Base-by-base conservation (phyloP, 2,888 invertebrate genomes). In the Hirudinaria manillensis region DNA sequence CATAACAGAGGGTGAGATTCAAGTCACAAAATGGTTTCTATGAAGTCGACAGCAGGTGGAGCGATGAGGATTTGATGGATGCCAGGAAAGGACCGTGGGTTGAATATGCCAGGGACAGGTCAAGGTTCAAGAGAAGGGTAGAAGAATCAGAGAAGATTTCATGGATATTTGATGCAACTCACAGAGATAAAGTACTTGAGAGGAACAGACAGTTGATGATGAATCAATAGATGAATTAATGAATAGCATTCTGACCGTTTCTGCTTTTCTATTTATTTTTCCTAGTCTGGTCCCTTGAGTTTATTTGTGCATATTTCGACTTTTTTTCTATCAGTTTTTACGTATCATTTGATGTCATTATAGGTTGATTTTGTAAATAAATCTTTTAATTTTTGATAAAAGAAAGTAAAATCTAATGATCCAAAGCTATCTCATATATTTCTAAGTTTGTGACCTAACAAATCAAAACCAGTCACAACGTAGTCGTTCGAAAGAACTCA, bases 21-120 rank as follows among this genome's bases (percentile, higher is more conserved):
- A 61, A 29, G 24, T 24, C 24, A 61, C 24, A 61, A 10, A 10
- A 27, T 24, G 29, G 29, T 27, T 61, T 61, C 1, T 61, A 27
- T 29, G 61, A 56, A 53, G 55, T 61, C 6, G 72, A 72, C n/a
- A n/a, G n/a, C 3, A 32, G 29, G 21, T 61, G 78, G 0, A 81
- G 81, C 80, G 71, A 77, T n/a, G 73, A 80, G 19, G 82, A 80
- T 4, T 81, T 81, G 74, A 76, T 77, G 75, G 78, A 80, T 68
- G 80, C 81, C 7, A 77, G 82, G 3, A 81, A 79, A 78, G 82
- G 82, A 36, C 82, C 79, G 0, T 82, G 82, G 82, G 81, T 81
- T 70, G 79, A 82, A 72, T 80, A 77, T 76, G 82, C 80, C 19
- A 74, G 81, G 21, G 82, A 82, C 68, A 74, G 81, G 34, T 79